These are phyloP conservation scores for Scaptomyza hsui DNA, from an alignment of 1,140 invertebrate species.

Conservation along the genomic window DNA sequence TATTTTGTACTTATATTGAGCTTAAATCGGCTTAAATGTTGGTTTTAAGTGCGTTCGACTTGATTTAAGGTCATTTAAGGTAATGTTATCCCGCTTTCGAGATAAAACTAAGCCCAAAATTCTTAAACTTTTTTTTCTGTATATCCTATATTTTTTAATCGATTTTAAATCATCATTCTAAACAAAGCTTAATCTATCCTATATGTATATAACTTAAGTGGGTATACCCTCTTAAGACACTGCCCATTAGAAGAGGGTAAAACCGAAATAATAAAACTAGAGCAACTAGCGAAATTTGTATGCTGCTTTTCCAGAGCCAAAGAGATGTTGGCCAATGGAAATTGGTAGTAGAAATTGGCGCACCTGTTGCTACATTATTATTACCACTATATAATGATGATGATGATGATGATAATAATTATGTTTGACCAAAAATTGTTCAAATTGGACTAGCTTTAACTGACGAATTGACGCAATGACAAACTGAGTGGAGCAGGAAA, in stretches of 20 bases:
- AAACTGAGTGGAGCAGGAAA: conserved; percentile 45
- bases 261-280: conserved; percentile 11
- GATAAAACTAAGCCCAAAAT: too few relatives aligned
- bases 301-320: too few relatives aligned
- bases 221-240: neutral
- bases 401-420: conserved; percentile 8
- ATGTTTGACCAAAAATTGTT: conserved; percentile 13
- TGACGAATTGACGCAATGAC: neutral
- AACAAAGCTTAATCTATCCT: too few relatives aligned
- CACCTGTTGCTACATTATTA: conserved; percentile 15
- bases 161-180: too few relatives aligned
- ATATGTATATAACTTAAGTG: too few relatives aligned
- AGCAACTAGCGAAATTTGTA: conserved; percentile 10
- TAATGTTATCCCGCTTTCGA: too few relatives aligned
- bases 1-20: too few relatives aligned
- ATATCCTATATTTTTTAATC: too few relatives aligned
- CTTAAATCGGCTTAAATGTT: too few relatives aligned
- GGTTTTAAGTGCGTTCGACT: too few relatives aligned
- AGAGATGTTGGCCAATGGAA: conserved; percentile 1
- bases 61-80: too few relatives aligned
- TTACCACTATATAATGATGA: neutral
- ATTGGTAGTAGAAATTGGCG: conserved; percentile 18
- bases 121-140: too few relatives aligned
- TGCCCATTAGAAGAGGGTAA: neutral
- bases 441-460: conserved; percentile 9